phyloP scores from a whole-genome alignment of 2,888 invertebrate genomes.

The Cheilosia vernalis region DNA sequence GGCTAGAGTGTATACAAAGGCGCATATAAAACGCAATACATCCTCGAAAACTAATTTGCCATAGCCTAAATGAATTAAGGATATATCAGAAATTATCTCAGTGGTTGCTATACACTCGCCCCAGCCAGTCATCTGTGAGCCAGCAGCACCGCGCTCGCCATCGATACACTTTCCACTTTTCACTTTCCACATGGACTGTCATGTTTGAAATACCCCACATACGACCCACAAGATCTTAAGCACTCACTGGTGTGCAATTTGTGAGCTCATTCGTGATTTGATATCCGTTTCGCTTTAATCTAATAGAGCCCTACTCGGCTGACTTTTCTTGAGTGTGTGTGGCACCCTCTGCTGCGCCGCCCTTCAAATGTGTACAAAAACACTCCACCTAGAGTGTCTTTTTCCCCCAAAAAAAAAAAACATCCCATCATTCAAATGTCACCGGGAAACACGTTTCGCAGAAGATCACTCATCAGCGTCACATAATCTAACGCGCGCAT shows the following conservation, averaged over 20 bases:
- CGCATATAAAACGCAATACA: neutral
- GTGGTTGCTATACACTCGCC: neutral
- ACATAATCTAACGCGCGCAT: slow-evolving; percentile 36
- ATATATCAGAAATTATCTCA: slow-evolving; percentile 36
- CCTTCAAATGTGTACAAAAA: slow-evolving; percentile 26
- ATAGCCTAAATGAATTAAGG: slow-evolving; percentile 17
- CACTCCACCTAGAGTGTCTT: slow-evolving; percentile 52
- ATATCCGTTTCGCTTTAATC: slow-evolving; percentile 66
- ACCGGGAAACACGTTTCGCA: slow-evolving; percentile 50
- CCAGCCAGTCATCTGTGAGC: slow-evolving; percentile 1
- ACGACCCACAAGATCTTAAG: slow-evolving; percentile 30
- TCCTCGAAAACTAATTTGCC: slow-evolving; percentile 5
- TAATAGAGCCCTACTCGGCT: slow-evolving; percentile 34
- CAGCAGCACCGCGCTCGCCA: neutral
- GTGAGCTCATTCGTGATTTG: slow-evolving; percentile 72
- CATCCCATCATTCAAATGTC: slow-evolving; percentile 63
- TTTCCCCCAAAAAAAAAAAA: neutral
- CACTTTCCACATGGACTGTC: slow-evolving; percentile 47
- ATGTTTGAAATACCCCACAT: slow-evolving; percentile 19
- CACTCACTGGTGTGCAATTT: slow-evolving; percentile 66
- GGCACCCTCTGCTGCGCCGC: neutral
- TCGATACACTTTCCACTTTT: slow-evolving; percentile 33
- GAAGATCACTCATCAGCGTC: slow-evolving; percentile 58
- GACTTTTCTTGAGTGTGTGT: neutral
- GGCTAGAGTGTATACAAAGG: neutral